phyloP scores from a whole-genome alignment of 2,797 vertebrate species.

The Lemur catta region DNA sequence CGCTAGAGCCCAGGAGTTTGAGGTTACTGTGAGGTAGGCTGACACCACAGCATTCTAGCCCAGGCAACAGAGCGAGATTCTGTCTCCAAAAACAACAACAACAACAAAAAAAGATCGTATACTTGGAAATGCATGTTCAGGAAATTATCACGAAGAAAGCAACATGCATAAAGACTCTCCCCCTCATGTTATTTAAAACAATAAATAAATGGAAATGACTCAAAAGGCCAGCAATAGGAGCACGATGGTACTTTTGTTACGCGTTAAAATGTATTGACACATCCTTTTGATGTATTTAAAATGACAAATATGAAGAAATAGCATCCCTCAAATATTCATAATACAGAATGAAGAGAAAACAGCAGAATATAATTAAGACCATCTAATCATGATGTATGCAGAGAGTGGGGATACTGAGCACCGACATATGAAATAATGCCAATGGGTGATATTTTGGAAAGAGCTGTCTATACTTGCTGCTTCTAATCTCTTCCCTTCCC shows the following conservation, averaged over 20 bases:
- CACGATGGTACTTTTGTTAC: not conserved
- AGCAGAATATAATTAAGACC: not conserved
- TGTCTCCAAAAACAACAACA: no score
- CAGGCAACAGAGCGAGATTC: no score
- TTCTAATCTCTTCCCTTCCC: not conserved
- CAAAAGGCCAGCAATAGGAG: not conserved
- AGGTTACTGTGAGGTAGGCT: no score
- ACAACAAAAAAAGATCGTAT: no score
- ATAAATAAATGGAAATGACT: not conserved
- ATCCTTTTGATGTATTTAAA: not conserved
- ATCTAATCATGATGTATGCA: not conserved
- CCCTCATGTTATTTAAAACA: not conserved
- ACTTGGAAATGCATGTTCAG: not conserved
- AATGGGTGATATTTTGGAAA: not conserved
- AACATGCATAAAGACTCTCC: not conserved
- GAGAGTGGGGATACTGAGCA: not conserved
- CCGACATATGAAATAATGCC: not conserved
- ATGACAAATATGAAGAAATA: not conserved
- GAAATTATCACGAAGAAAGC: not conserved
- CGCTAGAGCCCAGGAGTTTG: no score
- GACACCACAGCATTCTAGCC: no score
- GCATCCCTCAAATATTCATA: not conserved
- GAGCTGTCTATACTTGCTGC: not conserved
- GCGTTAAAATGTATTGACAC: not conserved
- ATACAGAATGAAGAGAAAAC: not conserved